Base-by-base conservation (phyloP, 1,140 invertebrate genomes). In the Drosophila bipectinata region DNA sequence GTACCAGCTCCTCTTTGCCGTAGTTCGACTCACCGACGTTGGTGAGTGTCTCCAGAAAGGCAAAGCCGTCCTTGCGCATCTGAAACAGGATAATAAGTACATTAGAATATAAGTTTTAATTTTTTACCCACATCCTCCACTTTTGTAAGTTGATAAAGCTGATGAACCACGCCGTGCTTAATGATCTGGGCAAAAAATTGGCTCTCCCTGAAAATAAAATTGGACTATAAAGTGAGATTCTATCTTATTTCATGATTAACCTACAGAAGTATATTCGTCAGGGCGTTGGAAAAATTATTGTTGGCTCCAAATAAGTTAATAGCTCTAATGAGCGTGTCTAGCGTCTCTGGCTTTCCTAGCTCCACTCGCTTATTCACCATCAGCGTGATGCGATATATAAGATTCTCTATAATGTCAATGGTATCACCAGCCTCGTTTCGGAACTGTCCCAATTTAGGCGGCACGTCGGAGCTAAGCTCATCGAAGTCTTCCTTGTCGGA, bases 171-270 rank as follows among this genome's bases (percentile, higher is more conserved):
- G 8, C 91, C 84, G 34, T 90, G 89, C 59, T 90, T 91, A 18
- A 92, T 80, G 8, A 92, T 88, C 51, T 92, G 76, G 0, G 89
- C 91, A 76, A 92, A 92, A 47, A 91, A 91, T 60, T 91, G 84
- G 66, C 90, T 91, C 21, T 91, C 90, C 24, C 90, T 91, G 24
- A 1, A 66, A 28, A 10, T 21, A 4, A 41, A 51, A 48, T 53
- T 0, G 34, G 21, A 18, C 4, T 21, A 24, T n/a, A 10, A 56
- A 28, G 26, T 24, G 14, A 0, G 4, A 51, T 10, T 3, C 3
- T 28, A 28, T 6, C 8, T 30, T 8, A 7, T 3, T n/a, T 4
- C 6, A 1, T n/a, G 12, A 6, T 14, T 18, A 0, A 75, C 90
- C 85, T 61, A 91, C 90, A 90, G 76, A 37, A 91, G 66, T 37